Evolutionary conservation across 2,797 vertebrate genomes (phyloP).

Genomic region (Sebastes taczanowskii): DNA sequence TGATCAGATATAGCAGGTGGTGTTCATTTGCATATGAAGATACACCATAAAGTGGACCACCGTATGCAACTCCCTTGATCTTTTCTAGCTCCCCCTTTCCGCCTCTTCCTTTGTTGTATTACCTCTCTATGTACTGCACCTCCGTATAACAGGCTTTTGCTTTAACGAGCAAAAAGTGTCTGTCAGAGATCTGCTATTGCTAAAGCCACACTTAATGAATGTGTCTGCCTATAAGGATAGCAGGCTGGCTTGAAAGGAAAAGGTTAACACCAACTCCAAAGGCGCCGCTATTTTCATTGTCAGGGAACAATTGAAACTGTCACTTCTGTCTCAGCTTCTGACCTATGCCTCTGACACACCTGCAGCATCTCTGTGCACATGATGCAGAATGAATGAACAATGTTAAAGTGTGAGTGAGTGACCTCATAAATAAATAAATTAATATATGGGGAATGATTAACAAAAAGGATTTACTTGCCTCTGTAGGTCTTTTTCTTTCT

Average conservation of each 20-base stretch:
- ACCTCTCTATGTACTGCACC: slow-evolving; percentile 17
- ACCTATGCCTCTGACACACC: neutral
- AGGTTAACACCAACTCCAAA: slow-evolving; percentile 29
- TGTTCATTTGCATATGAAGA: neutral
- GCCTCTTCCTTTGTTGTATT: neutral
- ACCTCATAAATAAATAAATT: neutral
- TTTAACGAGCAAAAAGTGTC: slow-evolving; percentile 25
- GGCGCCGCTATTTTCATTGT: neutral
- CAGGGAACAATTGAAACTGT: neutral
- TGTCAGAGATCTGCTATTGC: slow-evolving; percentile 11
- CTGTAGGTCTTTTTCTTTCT: neutral
- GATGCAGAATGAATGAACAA: neutral
- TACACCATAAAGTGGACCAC: neutral
- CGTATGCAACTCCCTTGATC: neutral
- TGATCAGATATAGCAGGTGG: neutral
- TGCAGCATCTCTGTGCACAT: neutral
- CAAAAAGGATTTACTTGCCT: neutral
- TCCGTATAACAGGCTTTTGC: neutral
- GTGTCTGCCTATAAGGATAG: neutral
- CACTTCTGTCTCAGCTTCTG: neutral
- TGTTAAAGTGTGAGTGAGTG: neutral
- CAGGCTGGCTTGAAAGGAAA: slow-evolving; percentile 5
- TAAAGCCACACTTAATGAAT: slow-evolving; percentile 19
- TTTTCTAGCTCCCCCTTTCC: neutral
- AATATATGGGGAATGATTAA: neutral